Percentiles rank a stretch among this genome's conserved stretches.
Conservation (phyloP, 2,888 invertebrate species). For the Sphaerophoria rueppellii region DNA sequence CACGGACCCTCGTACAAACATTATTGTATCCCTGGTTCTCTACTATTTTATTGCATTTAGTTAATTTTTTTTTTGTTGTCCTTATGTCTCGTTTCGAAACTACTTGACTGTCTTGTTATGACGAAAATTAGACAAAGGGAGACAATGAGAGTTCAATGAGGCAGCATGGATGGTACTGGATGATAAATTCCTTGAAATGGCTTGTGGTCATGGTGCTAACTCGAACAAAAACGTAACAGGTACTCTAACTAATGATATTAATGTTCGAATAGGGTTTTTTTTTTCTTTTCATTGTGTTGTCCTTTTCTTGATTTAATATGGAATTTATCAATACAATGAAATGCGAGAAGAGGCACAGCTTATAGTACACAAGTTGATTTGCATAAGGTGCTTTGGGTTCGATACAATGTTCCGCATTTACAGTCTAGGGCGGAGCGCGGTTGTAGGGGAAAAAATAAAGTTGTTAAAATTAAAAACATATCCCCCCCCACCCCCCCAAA, state of each 20-base stretch:
- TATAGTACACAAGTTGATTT: no score
- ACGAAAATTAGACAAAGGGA: background rate
- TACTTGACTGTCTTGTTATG: no score
- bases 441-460: no score
- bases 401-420: no score
- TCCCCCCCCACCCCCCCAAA: no score
- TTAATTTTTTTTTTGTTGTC: background rate
- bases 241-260: conserved; percentile 64
- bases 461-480: no score
- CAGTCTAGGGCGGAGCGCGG: no score
- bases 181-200: conserved; percentile 56
- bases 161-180: conserved; percentile 56
- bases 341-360: no score
- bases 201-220: conserved; percentile 52
- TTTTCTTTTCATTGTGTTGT: conserved; percentile 19
- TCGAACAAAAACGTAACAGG: conserved; percentile 58
- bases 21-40: conserved; percentile 64
- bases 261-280: conserved; percentile 56
- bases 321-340: background rate
- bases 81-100: background rate
- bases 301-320: conserved; percentile 10
- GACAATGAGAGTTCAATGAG: conserved; percentile 52
- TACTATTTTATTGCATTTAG: conserved; percentile 28
- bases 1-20: conserved; percentile 23
- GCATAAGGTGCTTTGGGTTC: no score